A percentile compares a stretch with the other conserved stretches of the same genome.
Evolutionary conservation across 2,797 vertebrate genomes (phyloP).

Genomic region (Helarctos malayanus): DNA sequence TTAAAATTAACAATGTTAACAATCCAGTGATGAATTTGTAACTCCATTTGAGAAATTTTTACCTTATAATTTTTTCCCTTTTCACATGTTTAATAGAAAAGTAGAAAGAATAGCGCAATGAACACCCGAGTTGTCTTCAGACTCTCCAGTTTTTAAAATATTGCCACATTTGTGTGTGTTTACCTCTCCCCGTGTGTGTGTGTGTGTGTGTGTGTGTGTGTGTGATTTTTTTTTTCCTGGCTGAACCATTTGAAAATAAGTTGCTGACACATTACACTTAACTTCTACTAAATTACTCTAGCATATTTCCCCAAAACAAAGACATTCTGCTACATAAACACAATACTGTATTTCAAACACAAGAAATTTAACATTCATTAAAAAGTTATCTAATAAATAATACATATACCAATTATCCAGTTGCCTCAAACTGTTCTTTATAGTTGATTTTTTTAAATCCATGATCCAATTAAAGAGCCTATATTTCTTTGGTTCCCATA

Average conservation of each 20-base stretch:
- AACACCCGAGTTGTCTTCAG: neutral
- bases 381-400: neutral
- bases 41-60: slow-evolving; percentile 34
- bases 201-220: neutral
- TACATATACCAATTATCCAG: neutral
- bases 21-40: slow-evolving; percentile 41
- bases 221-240: neutral
- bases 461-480: neutral
- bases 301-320: neutral
- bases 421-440: neutral
- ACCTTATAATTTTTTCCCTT: neutral
- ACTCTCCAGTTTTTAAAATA: neutral
- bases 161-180: neutral
- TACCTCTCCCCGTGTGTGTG: neutral
- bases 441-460: neutral
- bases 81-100: slow-evolving; percentile 43
- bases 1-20: slow-evolving; percentile 39
- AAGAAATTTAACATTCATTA: neutral
- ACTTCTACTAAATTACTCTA: neutral
- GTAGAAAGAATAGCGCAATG: neutral
- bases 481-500: neutral
- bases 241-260: neutral
- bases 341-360: neutral
- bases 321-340: neutral
- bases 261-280: neutral